A percentile compares a stretch with the other conserved stretches of the same genome.
Evolutionary conservation across 1,140 invertebrate genomes (phyloP).

Genomic region (Eriocheir sinensis): DNA sequence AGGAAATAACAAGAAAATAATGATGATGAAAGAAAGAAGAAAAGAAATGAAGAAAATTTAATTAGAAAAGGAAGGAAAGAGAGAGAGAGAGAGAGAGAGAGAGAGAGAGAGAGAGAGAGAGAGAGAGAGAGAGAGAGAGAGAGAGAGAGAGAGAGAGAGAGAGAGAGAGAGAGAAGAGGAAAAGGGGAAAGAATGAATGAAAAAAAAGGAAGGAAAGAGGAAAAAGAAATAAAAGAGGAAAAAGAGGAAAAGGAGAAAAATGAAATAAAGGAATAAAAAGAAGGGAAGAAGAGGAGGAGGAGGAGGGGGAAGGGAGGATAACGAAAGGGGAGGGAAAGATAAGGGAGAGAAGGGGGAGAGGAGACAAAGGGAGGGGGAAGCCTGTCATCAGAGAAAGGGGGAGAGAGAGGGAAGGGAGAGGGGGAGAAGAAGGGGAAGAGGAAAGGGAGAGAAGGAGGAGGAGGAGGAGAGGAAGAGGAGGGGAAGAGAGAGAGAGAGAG

Average conservation of each 20-base stretch:
- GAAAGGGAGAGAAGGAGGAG: too few relatives aligned
- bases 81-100: constrained; percentile 21
- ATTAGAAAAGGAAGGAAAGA: not conserved
- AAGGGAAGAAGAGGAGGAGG: not conserved
- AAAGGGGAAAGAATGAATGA: not conserved
- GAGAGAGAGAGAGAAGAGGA: constrained; percentile 27
- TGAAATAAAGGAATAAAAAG: not conserved
- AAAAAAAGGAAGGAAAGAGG: not conserved
- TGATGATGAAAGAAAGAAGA: not conserved
- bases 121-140: constrained; percentile 1
- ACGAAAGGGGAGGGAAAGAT: not conserved
- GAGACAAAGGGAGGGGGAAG: too few relatives aligned
- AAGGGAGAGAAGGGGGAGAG: not conserved
- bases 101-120: not conserved
- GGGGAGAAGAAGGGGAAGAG: too few relatives aligned
- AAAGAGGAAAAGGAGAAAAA: not conserved
- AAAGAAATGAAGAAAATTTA: not conserved
- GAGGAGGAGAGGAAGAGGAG: too few relatives aligned
- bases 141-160: constrained; percentile 29
- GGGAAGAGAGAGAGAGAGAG: too few relatives aligned
- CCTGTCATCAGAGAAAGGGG: too few relatives aligned
- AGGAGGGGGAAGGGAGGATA: not conserved
- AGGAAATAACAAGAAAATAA: not conserved
- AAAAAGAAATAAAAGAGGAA: not conserved
- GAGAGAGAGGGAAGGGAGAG: too few relatives aligned